Percentiles rank a stretch among this genome's conserved stretches.
phyloP scores from a whole-genome alignment of 2,888 invertebrate genomes.

The Macropis europaea region DNA sequence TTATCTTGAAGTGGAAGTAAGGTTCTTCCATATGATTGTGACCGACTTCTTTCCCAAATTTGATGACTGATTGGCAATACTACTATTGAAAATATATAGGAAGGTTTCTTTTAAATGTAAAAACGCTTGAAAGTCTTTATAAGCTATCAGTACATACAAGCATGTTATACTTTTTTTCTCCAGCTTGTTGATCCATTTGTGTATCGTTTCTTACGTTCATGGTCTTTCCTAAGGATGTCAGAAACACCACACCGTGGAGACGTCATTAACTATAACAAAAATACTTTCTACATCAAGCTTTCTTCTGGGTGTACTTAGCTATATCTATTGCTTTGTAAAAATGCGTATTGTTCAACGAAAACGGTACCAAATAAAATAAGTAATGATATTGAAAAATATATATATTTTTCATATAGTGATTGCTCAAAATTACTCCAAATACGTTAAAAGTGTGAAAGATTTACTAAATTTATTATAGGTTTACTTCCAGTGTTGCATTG shows the following conservation, averaged over 20 bases:
- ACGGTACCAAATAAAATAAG: not conserved
- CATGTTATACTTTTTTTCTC: not conserved
- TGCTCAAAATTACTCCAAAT: no score
- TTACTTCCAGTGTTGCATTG: slow-evolving; percentile 80
- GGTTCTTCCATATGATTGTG: not conserved
- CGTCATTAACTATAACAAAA: slow-evolving; percentile 20
- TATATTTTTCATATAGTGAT: no score
- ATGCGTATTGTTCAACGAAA: not conserved
- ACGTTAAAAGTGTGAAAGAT: no score
- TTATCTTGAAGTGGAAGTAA: slow-evolving; percentile 7
- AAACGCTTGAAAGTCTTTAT: no score
- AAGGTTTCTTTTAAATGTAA: no score
- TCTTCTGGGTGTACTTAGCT: no score
- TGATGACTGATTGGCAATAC: slow-evolving; percentile 4
- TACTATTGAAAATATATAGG: not conserved
- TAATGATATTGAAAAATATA: no score
- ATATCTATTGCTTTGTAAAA: no score
- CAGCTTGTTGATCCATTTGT: not conserved
- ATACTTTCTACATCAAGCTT: not conserved
- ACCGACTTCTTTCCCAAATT: not conserved
- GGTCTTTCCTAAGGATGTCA: slow-evolving; percentile 9
- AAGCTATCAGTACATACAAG: slow-evolving; percentile 9
- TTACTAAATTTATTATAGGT: not conserved
- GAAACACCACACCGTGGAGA: slow-evolving; percentile 24
- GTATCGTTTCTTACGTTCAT: slow-evolving; percentile 5